A percentile compares a stretch with the other conserved stretches of the same genome.
phyloP scores from a whole-genome alignment of 2,113 vertebrate genomes.

The Chionodraco myersi region DNA sequence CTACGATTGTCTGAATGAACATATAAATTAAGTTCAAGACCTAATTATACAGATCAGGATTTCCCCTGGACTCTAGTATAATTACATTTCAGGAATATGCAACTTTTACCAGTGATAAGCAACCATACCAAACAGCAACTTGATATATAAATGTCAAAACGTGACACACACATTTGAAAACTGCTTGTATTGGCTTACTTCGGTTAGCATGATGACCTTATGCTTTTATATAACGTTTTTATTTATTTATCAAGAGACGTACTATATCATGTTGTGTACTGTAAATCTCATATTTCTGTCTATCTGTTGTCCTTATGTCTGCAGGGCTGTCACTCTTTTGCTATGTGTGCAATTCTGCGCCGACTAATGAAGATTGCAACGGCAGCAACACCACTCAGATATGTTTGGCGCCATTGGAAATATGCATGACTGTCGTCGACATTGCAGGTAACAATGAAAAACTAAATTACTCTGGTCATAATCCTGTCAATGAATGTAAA shows the following conservation, averaged over 20 bases:
- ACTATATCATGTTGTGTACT: neutral
- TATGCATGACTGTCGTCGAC: slow-evolving; percentile 77
- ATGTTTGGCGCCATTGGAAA: slow-evolving; percentile 67
- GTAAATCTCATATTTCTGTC: neutral
- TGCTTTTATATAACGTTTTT: too few species aligned
- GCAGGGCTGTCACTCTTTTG: slow-evolving; percentile 68
- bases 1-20: neutral
- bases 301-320: neutral
- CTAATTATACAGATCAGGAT: neutral
- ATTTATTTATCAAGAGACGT: neutral
- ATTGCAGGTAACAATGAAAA: slow-evolving; percentile 59
- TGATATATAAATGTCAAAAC: neutral
- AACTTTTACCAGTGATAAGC: neutral
- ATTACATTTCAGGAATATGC: neutral
- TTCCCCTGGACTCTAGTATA: neutral
- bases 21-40: too few species aligned
- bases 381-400: slow-evolving; percentile 52
- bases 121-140: neutral
- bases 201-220: neutral
- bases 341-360: slow-evolving; percentile 66
- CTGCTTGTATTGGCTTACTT: neutral
- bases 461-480: neutral
- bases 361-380: slow-evolving; percentile 69
- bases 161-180: neutral
- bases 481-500: neutral